Evolutionary conservation across 2,113 vertebrate species (phyloP).

Genomic region (Centropristis striata): DNA sequence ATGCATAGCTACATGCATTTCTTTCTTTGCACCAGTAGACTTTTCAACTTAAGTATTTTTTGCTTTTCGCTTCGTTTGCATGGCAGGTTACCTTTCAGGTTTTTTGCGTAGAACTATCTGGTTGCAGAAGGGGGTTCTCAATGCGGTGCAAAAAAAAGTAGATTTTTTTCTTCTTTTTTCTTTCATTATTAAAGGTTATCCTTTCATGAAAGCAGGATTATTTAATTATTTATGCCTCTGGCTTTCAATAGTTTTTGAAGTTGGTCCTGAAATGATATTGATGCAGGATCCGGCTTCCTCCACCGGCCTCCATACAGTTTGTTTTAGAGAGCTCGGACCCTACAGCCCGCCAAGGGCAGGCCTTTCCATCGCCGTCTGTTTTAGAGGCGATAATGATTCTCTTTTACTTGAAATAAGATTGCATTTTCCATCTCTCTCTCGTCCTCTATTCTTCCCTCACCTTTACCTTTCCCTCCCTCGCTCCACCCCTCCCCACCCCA

Average conservation of each 20-base stretch:
- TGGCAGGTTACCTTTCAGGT: neutral
- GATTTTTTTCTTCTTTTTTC: neutral
- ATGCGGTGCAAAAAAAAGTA: neutral
- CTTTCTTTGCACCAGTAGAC: neutral
- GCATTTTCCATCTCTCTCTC: slow-evolving; percentile 76
- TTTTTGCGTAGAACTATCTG: neutral
- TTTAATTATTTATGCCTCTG: slow-evolving; percentile 10
- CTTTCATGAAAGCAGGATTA: neutral
- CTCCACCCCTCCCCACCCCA: slow-evolving; percentile 15
- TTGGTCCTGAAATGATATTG: slow-evolving; percentile 30
- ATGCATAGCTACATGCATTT: neutral
- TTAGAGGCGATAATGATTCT: slow-evolving; percentile 82
- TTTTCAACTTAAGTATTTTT: neutral
- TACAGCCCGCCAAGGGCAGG: slow-evolving; percentile 63
- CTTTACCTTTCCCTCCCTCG: slow-evolving; percentile 64
- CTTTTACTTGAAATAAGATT: slow-evolving; percentile 80
- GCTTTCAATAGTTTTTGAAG: neutral
- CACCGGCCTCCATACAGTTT: slow-evolving; percentile 7
- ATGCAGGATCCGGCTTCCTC: slow-evolving; percentile 26
- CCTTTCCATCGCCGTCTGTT: slow-evolving; percentile 70
- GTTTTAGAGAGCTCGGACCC: slow-evolving; percentile 47
- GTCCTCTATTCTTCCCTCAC: slow-evolving; percentile 66
- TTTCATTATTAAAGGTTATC: slow-evolving; percentile 7
- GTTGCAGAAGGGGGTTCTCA: neutral
- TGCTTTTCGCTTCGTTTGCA: neutral